These are phyloP conservation scores for Craniophora ligustri DNA, from an alignment of 2,888 invertebrate species.

Conservation along the genomic window DNA sequence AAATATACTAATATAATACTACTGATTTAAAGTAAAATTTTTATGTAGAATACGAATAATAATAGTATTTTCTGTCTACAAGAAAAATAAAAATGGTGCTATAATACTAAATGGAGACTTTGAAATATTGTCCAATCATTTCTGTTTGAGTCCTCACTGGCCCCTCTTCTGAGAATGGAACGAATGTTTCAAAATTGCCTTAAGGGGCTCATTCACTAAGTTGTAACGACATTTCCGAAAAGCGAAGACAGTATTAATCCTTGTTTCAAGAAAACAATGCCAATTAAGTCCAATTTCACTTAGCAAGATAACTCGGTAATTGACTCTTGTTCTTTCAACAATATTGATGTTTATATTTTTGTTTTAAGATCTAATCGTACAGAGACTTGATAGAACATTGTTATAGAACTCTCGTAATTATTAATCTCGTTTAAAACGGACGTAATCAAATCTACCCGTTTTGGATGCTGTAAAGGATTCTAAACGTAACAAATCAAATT, in stretches of 20 bases:
- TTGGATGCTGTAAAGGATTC: too few species aligned
- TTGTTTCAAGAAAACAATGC: constrained; percentile 42
- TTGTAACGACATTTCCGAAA: constrained; percentile 45
- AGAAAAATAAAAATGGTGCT: not conserved
- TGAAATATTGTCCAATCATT: not conserved
- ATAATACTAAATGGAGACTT: not conserved
- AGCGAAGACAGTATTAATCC: constrained; percentile 36
- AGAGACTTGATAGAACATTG: not conserved
- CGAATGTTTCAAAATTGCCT: constrained; percentile 24
- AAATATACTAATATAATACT: too few species aligned
- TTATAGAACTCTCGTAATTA: not conserved
- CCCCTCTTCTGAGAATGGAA: constrained; percentile 1
- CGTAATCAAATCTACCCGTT: too few species aligned
- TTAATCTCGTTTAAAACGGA: too few species aligned
- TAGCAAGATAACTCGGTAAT: constrained; percentile 29
- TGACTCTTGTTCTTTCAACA: constrained; percentile 17
- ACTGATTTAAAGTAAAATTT: too few species aligned
- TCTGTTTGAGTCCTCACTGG: not conserved
- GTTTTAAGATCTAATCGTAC: not conserved
- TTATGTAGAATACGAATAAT: too few species aligned
- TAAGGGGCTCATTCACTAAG: constrained; percentile 27
- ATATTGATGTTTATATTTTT: constrained; percentile 2
- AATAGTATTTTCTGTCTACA: not conserved
- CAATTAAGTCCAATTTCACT: constrained; percentile 31
- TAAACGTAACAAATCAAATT: too few species aligned